phyloP scores from a whole-genome alignment of 2,113 vertebrate species.

The Brevimyrus niger region DNA sequence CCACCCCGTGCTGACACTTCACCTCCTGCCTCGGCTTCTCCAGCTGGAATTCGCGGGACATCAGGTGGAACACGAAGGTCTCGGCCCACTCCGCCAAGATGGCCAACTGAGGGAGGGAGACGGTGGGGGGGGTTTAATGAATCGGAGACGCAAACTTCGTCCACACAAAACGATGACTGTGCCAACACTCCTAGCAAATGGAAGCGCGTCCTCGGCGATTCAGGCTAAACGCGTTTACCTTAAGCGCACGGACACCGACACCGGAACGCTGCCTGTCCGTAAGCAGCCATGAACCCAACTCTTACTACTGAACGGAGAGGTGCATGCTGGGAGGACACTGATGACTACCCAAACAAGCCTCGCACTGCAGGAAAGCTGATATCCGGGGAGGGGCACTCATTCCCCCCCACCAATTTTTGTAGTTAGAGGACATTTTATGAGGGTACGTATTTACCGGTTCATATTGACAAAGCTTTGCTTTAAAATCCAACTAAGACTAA shows the following conservation, averaged over 20 bases:
- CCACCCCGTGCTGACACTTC: conserved; percentile 89
- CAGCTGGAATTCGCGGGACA: conserved; percentile 89
- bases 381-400: neutral
- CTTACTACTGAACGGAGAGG: neutral
- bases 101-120: conserved; percentile 58
- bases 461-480: neutral
- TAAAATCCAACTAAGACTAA: neutral
- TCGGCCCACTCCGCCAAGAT: conserved; percentile 87
- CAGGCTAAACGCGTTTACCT: neutral
- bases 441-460: neutral
- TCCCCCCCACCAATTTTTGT: neutral
- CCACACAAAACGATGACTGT: neutral
- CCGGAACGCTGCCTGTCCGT: neutral
- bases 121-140: neutral
- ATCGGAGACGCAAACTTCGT: neutral
- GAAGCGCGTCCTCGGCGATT: neutral
- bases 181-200: neutral
- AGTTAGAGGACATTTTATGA: neutral
- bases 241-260: neutral
- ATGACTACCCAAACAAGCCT: neutral
- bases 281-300: neutral
- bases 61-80: conserved; percentile 84
- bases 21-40: conserved; percentile 85
- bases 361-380: neutral
- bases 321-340: neutral